These are phyloP conservation scores for Ephialtes manifestator DNA, from an alignment of 2,888 invertebrate species.

Conservation along the genomic window DNA sequence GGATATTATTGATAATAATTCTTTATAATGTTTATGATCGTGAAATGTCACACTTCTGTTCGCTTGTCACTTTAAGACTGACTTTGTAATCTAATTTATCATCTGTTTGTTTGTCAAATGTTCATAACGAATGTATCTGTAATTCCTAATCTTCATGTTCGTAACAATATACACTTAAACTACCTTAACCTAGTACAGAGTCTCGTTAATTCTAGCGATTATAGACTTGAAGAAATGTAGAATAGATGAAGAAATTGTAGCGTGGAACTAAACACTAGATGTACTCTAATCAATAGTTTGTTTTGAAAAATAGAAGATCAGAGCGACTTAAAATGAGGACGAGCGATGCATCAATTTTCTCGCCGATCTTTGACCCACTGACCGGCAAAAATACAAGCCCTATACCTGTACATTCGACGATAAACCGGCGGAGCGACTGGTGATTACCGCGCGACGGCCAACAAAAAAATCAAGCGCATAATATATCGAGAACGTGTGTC, in stretches of 20 bases:
- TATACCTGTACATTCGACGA: constrained; percentile 4
- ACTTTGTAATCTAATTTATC: too few species aligned
- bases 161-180: too few species aligned
- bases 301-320: neutral
- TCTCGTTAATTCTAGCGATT: too few species aligned
- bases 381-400: constrained; percentile 65
- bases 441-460: constrained; percentile 36
- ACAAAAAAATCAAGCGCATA: constrained; percentile 10
- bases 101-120: too few species aligned
- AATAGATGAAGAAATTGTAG: neutral
- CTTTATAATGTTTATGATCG: too few species aligned
- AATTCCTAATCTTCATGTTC: too few species aligned
- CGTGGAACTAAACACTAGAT: neutral
- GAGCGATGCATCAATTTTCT: constrained; percentile 48
- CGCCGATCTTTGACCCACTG: constrained; percentile 69
- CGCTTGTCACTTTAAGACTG: too few species aligned
- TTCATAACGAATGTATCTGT: too few species aligned
- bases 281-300: neutral
- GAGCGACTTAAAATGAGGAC: constrained; percentile 50
- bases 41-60: too few species aligned
- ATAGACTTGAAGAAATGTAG: neutral
- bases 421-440: constrained; percentile 54
- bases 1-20: too few species aligned
- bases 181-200: too few species aligned
- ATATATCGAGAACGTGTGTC: constrained; percentile 31